Evolutionary conservation across 2,113 vertebrate genomes (phyloP), one percentile per base, ranked within the genome.

Genomic region (Anthoscopus minutus): DNA sequence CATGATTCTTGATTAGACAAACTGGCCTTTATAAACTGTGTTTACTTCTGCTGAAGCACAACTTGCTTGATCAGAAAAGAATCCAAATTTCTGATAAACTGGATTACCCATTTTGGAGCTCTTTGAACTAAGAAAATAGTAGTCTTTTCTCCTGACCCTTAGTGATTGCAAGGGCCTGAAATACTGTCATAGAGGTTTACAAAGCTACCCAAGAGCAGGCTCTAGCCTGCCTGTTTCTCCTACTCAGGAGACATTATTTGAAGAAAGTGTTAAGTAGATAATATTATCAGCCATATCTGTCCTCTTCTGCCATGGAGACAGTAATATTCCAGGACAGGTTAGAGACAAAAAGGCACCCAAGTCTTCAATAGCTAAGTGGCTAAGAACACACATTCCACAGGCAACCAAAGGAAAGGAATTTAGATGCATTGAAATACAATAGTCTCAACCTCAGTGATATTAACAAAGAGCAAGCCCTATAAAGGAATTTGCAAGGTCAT

Each of bases 1-100:
- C 15, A 2, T 44, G 40, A 22, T 67, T 87, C 86, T 89, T 85
- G 81, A 85, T 94, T 60, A 93, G 56, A 67, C 67, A 89, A 89
- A 37, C 60, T 53, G 45, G 22, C 20, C 47, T 88, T 94, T 93
- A 94, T 60, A 86, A 86, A 70, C 42, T 16, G 28, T 79, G 77
- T 93, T 94, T 94, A 62, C 90, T 81, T 91, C 73, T 61, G 53
- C n/a, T 57, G 81, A 70, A 92, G 53, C 5, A 2, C 70, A 84
- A 40, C 53, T 24, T 47, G 15, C 51, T 80, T 45, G 57, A 62
- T 77, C 77, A 91, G 40, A 83, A 67, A 95, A 93, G 88, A 66
- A 92, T 70, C 60, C 30, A 60, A 85, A 91, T 81, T 94, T 93
- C 88, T 95, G 96, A 95, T 93, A 94, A 96, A 93, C 64, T 28